Evolutionary conservation across 2,888 invertebrate species (phyloP).

Genomic region (Xanthia icteritia): DNA sequence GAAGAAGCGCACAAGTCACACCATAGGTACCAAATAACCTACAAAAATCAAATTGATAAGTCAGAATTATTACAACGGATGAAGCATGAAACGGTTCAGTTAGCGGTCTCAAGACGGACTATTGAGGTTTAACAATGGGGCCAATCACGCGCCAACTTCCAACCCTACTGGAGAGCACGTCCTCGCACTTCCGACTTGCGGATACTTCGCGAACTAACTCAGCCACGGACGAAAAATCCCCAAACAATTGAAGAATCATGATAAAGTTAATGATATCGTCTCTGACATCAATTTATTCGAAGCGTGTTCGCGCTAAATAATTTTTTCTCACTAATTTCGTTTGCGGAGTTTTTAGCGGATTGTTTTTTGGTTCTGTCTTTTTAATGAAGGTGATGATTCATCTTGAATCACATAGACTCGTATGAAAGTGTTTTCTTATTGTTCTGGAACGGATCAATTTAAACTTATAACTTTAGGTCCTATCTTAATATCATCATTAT

Average conservation of each 20-base stretch:
- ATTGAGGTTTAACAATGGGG: constrained; percentile 86
- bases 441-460: neutral
- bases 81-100: constrained; percentile 76
- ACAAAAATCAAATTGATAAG: constrained; percentile 47
- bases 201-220: constrained; percentile 74
- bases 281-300: constrained; percentile 72
- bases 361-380: neutral
- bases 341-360: constrained; percentile 8
- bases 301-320: constrained; percentile 50
- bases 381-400: neutral
- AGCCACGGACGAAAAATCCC: constrained; percentile 72
- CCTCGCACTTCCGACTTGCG: constrained; percentile 80
- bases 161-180: constrained; percentile 84
- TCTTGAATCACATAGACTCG: neutral
- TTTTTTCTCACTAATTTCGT: constrained; percentile 57
- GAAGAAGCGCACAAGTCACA: neutral
- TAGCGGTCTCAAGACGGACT: constrained; percentile 82
- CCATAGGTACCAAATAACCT: neutral
- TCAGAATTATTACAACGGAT: constrained; percentile 61
- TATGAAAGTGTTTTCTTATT: neutral
- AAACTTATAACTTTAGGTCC: neutral
- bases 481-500: neutral
- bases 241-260: constrained; percentile 75
- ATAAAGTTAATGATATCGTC: constrained; percentile 75
- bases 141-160: constrained; percentile 87